Percentiles rank a stretch among this genome's conserved stretches.
These are phyloP conservation scores for Agrochola litura DNA, from an alignment of 2,888 invertebrate genomes.

Conservation along the genomic window DNA sequence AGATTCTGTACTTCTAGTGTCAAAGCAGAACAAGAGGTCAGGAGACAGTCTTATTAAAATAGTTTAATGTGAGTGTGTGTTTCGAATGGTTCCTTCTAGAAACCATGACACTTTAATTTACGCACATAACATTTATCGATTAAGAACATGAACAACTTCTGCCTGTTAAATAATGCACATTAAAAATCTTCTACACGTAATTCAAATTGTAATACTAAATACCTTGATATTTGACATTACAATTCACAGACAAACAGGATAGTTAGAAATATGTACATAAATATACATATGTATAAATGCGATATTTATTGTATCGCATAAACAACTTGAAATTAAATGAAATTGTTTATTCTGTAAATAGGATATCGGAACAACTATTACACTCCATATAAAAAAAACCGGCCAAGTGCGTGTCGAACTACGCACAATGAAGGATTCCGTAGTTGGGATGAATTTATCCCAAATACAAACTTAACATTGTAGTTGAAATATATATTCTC, in stretches of 20 bases:
- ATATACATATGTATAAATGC: neutral
- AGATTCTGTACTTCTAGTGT: neutral
- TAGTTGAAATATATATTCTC: too few species aligned
- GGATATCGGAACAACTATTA: too few species aligned
- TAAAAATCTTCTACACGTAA: neutral
- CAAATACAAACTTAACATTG: too few species aligned
- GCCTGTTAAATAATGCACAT: neutral
- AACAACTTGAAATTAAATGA: too few species aligned
- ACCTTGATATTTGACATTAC: neutral
- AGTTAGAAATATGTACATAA: neutral
- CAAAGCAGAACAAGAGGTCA: neutral
- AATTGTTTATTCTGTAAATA: too few species aligned
- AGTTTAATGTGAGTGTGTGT: neutral
- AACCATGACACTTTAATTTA: neutral
- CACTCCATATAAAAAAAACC: too few species aligned
- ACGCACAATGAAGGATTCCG: too few species aligned
- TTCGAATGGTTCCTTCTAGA: neutral
- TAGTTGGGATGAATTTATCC: too few species aligned
- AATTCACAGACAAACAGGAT: neutral
- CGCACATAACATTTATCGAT: neutral
- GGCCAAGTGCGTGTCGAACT: too few species aligned
- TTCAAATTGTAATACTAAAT: slow-evolving; percentile 8
- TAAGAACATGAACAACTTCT: neutral
- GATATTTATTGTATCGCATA: too few species aligned
- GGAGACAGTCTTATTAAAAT: neutral